A percentile compares a stretch with the other conserved stretches of the same genome.
Evolutionary conservation across 2,888 invertebrate species (phyloP).

Genomic region (Mylabris sibirica): DNA sequence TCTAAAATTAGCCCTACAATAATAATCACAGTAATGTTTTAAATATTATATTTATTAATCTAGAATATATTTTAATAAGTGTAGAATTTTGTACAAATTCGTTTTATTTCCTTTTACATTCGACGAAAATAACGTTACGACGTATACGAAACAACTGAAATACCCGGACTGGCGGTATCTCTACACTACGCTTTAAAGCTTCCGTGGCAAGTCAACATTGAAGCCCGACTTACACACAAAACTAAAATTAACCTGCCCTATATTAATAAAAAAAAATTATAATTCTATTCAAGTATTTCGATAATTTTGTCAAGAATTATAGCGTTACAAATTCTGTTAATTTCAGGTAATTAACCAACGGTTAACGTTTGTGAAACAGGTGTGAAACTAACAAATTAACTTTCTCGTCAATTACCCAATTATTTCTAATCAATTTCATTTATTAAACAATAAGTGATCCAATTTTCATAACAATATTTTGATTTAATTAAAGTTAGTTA

Average conservation of each 20-base stretch:
- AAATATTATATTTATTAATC: neutral
- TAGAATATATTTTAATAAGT: too few relatives aligned
- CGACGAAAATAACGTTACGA: slow-evolving; percentile 34
- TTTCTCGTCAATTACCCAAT: neutral
- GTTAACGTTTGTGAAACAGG: neutral
- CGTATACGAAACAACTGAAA: slow-evolving; percentile 48
- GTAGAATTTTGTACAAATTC: too few relatives aligned
- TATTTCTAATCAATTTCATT: neutral
- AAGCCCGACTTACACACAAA: slow-evolving; percentile 53
- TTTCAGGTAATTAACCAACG: neutral
- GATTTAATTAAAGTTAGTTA: neutral
- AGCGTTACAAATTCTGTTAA: neutral
- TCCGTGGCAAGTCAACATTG: slow-evolving; percentile 56
- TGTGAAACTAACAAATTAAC: neutral
- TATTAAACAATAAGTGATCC: too few relatives aligned
- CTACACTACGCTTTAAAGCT: slow-evolving; percentile 42
- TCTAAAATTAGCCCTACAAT: slow-evolving; percentile 4
- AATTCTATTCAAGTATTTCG: neutral
- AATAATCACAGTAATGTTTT: slow-evolving; percentile 2
- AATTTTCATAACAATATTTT: neutral
- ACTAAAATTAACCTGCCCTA: slow-evolving; percentile 18
- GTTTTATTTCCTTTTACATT: neutral
- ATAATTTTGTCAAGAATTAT: neutral
- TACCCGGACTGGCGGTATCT: slow-evolving; percentile 49
- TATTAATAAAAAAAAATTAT: neutral